Base-by-base conservation (phyloP, 2,797 vertebrate genomes). In the Eulemur rubriventer region DNA sequence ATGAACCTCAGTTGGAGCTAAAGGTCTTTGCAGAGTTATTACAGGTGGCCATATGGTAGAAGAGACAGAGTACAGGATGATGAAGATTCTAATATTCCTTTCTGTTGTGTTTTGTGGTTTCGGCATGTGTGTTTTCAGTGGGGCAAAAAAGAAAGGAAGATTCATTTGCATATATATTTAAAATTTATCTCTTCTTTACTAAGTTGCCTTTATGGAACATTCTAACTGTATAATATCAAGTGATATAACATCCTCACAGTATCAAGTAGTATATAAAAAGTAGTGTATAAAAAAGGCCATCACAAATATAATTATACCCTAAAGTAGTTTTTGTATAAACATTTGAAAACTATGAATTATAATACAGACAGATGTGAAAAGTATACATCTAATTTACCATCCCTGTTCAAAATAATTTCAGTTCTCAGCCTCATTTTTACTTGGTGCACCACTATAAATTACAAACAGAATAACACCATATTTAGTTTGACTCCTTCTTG, bases 311-410 rank as follows among this genome's bases (percentile, higher is more conserved):
- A 59, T 14, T 78, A 22, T 48, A 67, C 84, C 84, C 67, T 59
- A 35, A 95, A 82, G 70, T 46, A 33, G 28, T 43, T 69, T 82
- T 33, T 55, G 35, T 18, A 85, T 50, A 78, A 78, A 89, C 28
- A 46, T 41, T 63, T 72, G 65, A 81, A 72, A 50, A n/a, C n/a
- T 30, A 16, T 22, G 38, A 97, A 82, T 78, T 93, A 48, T 28
- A 82, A 43, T 46, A 50, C 1, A 75, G 73, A 69, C 35, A 70
- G 70, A 76, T 41, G 17, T 24, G 57, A 59, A 89, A 95, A 75
- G 57, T 26, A 9, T 38, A 20, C 59, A 24, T 52, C 55, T 78
- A 72, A 38, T 86, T 59, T 61, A 50, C 52, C 33, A 65, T 33
- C 35, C 12, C 22, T 78, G 28, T 41, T 41, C 57, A 50, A 79